These are phyloP conservation scores for Chelon labrosus DNA, from an alignment of 2,797 vertebrate genomes.

Conservation along the genomic window DNA sequence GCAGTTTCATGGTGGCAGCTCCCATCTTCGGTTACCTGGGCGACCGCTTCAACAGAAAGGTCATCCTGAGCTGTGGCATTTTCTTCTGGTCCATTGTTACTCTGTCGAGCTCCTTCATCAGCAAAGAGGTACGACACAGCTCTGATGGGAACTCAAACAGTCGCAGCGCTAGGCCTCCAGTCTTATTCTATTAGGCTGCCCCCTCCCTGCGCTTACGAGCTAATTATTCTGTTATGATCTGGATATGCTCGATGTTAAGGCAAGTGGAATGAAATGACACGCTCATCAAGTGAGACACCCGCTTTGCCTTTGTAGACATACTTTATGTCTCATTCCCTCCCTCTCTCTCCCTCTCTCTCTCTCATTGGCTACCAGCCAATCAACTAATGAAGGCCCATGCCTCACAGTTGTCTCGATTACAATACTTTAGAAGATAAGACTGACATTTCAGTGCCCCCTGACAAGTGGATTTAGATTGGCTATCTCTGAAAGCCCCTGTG, in stretches of 20 bases:
- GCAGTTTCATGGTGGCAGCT: constrained; percentile 93
- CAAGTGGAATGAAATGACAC: constrained; percentile 73
- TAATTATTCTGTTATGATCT: constrained; percentile 64
- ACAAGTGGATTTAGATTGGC: constrained; percentile 63
- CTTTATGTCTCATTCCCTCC: constrained; percentile 26
- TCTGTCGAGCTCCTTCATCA: constrained; percentile 90
- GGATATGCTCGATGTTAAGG: constrained; percentile 69
- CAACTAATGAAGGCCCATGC: constrained; percentile 68
- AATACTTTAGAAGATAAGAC: constrained; percentile 60
- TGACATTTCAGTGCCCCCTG: constrained; percentile 47
- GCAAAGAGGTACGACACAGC: constrained; percentile 71
- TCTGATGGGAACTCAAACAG: background rate
- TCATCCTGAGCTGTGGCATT: constrained; percentile 89
- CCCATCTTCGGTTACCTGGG: constrained; percentile 95
- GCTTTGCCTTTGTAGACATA: constrained; percentile 53
- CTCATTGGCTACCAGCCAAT: constrained; percentile 63
- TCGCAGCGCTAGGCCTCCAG: background rate
- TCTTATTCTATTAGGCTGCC: constrained; percentile 29
- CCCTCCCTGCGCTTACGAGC: constrained; percentile 24
- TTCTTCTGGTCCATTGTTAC: constrained; percentile 90
- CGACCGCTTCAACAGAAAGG: constrained; percentile 93
- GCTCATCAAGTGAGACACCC: constrained; percentile 65
- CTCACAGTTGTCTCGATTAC: constrained; percentile 69
- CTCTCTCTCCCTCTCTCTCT: background rate
- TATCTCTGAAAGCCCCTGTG: constrained; percentile 48